Conservation (phyloP, 2,113 vertebrate genomes). For the Columba janthina region DNA sequence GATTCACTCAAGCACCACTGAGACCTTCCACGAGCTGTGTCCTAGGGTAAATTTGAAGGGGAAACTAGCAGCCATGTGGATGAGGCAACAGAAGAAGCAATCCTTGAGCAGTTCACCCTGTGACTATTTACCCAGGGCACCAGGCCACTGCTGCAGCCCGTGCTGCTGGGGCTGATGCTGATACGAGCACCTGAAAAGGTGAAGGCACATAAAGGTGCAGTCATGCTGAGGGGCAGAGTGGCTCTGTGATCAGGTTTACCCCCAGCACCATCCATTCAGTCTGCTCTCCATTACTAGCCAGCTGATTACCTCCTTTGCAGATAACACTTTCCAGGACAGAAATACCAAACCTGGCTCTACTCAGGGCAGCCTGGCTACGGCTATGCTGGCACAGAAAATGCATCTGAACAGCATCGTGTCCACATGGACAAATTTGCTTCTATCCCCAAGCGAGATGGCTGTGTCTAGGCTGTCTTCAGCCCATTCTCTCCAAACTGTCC, state of each 20-base stretch:
- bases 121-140: background rate
- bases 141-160: background rate
- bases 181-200: background rate
- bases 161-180: background rate
- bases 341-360: background rate
- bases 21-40: background rate
- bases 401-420: background rate
- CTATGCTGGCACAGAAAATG: background rate
- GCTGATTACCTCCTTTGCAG: background rate
- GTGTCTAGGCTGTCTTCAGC: background rate
- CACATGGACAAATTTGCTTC: background rate
- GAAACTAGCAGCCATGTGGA: background rate
- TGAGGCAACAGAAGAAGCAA: background rate
- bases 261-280: background rate
- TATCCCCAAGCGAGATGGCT: rapidly evolving
- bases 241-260: background rate
- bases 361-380: background rate
- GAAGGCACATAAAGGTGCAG: rapidly evolving
- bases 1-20: background rate
- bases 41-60: background rate
- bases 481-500: background rate
- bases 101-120: background rate
- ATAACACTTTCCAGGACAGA: background rate
- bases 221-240: background rate
- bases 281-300: background rate